These are phyloP conservation scores for Celastrina argiolus DNA, from an alignment of 2,888 invertebrate genomes.

Conservation along the genomic window DNA sequence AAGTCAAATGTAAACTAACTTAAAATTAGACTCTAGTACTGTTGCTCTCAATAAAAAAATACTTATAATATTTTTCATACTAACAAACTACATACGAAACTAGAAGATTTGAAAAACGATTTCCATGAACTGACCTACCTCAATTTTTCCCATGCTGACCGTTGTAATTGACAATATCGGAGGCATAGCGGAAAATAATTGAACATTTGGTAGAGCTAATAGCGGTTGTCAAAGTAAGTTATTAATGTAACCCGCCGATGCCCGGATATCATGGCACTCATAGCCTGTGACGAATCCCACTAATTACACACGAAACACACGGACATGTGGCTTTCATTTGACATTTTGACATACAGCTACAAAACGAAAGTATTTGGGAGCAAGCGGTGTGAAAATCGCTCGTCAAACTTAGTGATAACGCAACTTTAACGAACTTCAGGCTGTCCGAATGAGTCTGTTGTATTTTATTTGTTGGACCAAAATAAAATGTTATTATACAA, in stretches of 20 bases:
- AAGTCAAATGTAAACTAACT: too few species aligned
- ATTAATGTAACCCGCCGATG: slow-evolving; percentile 28
- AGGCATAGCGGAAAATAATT: neutral
- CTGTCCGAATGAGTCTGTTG: too few species aligned
- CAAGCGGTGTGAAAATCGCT: neutral
- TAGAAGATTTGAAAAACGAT: too few species aligned
- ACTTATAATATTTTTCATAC: too few species aligned
- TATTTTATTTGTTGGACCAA: too few species aligned
- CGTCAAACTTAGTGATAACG: neutral
- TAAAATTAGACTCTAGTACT: too few species aligned
- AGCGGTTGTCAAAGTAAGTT: slow-evolving; percentile 21
- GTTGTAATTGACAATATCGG: neutral
- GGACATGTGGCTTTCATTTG: slow-evolving; percentile 58
- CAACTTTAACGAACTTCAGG: too few species aligned
- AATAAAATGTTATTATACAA: too few species aligned
- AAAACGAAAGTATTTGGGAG: neutral
- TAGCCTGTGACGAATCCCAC: slow-evolving; percentile 58
- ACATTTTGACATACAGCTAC: slow-evolving; percentile 17
- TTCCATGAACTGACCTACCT: neutral
- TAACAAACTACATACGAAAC: too few species aligned
- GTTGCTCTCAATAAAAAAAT: too few species aligned
- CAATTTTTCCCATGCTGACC: neutral
- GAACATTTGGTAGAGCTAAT: slow-evolving; percentile 17
- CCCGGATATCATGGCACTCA: slow-evolving; percentile 57
- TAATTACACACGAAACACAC: slow-evolving; percentile 58